Evolutionary conservation across 2,113 vertebrate genomes (phyloP).

Genomic region (Psephotus haematonotus): DNA sequence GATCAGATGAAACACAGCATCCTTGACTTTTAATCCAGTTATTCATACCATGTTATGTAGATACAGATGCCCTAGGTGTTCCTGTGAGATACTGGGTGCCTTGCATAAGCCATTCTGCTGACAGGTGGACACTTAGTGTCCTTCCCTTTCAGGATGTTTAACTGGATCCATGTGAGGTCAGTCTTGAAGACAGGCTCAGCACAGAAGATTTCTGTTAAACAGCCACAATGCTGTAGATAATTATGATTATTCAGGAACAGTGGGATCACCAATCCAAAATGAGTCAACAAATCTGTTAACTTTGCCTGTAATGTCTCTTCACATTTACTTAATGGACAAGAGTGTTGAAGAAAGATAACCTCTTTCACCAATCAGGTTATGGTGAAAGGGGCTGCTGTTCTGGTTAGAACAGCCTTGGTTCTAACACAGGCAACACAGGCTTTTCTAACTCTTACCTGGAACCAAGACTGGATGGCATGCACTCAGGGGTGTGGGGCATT

Average conservation of each 20-base stretch:
- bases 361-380: not conserved
- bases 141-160: not conserved
- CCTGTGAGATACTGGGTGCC: not conserved
- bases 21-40: not conserved
- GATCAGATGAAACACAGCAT: fast-evolving
- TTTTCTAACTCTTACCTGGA: not conserved
- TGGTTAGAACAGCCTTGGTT: not conserved
- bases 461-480: not conserved
- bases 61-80: not conserved
- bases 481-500: not conserved
- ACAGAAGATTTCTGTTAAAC: not conserved
- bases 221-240: not conserved
- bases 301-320: not conserved
- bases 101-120: not conserved
- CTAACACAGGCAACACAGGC: not conserved
- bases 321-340: not conserved
- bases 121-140: not conserved
- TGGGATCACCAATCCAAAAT: not conserved
- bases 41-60: not conserved
- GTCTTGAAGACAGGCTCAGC: not conserved
- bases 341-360: not conserved
- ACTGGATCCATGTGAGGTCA: fast-evolving
- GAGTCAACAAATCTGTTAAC: not conserved
- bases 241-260: not conserved
- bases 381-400: not conserved